phyloP scores from a whole-genome alignment of 2,113 vertebrate species.

The Pica pica region DNA sequence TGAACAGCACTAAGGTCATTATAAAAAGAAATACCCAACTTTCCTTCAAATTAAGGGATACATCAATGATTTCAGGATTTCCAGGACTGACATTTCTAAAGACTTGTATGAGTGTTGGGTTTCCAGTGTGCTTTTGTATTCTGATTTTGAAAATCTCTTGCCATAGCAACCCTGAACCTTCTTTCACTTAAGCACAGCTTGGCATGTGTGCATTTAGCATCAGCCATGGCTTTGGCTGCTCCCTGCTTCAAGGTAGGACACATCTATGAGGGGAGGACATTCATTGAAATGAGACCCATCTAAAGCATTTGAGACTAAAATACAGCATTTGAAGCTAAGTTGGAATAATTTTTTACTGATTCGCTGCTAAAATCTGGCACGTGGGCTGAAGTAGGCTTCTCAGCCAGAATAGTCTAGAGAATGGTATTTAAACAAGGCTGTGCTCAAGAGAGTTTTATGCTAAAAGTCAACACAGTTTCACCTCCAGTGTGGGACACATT shows the following conservation, averaged over 20 bases:
- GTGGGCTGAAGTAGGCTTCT: background rate
- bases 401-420: conserved; percentile 15
- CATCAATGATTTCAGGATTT: background rate
- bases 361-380: background rate
- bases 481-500: background rate
- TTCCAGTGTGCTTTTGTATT: background rate
- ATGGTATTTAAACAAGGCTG: conserved; percentile 22
- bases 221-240: background rate
- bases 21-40: background rate
- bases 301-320: background rate
- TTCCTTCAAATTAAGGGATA: background rate
- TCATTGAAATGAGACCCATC: background rate
- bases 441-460: background rate
- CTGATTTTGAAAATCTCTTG: background rate
- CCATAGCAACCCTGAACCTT: background rate
- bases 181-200: background rate
- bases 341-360: background rate
- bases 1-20: background rate
- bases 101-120: accelerated
- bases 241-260: background rate
- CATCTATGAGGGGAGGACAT: background rate
- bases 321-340: background rate
- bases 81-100: background rate
- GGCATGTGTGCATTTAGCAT: background rate
- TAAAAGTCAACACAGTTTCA: background rate